Percentiles rank a stretch among this genome's conserved stretches.
Conservation (phyloP, 2,888 invertebrate species). For the Volucella zonaria region DNA sequence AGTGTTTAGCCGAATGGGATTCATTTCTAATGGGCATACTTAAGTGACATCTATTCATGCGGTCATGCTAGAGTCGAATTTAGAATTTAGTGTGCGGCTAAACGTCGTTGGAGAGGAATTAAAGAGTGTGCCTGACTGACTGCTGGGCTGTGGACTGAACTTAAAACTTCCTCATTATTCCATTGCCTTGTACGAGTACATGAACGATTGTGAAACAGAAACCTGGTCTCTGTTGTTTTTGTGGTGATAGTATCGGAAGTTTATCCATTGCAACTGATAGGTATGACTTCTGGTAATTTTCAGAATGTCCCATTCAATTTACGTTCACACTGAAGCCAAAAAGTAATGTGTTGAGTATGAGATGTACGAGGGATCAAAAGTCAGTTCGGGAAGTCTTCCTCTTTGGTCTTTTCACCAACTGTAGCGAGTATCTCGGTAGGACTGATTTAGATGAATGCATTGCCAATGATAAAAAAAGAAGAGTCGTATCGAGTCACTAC, state of each 20-base stretch:
- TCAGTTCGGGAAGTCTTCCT: no score
- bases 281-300: constrained; percentile 69
- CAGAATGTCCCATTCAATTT: constrained; percentile 55
- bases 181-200: constrained; percentile 64
- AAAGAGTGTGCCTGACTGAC: constrained; percentile 65
- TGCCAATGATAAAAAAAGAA: no score
- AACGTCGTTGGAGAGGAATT: constrained; percentile 37
- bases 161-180: constrained; percentile 74
- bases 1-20: constrained; percentile 74
- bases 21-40: constrained; percentile 71
- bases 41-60: constrained; percentile 73
- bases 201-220: constrained; percentile 57
- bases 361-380: no score
- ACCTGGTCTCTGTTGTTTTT: constrained; percentile 26
- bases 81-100: constrained; percentile 43
- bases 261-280: constrained; percentile 73
- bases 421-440: no score
- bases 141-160: constrained; percentile 47
- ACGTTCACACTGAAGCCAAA: constrained; percentile 31
- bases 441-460: no score
- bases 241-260: constrained; percentile 72
- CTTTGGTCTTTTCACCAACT: no score
- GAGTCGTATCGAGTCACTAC: no score
- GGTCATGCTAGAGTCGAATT: constrained; percentile 64
- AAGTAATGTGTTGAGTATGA: constrained; percentile 16